Base-by-base conservation (phyloP, 2,888 invertebrate species). In the Platycnemis pennipes region DNA sequence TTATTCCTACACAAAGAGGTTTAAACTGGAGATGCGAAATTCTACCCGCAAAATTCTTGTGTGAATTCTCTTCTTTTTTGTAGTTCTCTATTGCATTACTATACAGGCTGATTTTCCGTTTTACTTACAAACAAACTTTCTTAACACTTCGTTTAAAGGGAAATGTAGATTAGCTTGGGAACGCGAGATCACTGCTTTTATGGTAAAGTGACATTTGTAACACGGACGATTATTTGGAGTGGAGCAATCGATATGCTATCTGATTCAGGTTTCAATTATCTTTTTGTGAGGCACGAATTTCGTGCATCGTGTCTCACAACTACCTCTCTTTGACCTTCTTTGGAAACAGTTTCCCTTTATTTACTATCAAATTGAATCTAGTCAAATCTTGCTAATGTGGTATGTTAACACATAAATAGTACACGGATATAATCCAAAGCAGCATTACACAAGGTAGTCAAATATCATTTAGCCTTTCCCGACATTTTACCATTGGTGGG, bases 261-360 rank as follows among this genome's bases (percentile, higher is more conserved):
- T 42, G 91, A 91, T 63, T 26, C 44, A 22, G 42, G 22, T 91
- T 63, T 91, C 63, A 91, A 63, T 91, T 63, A 63, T 56, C 44
- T 63, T 22, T 44, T 31, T n/a, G 11, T 26, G 26, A 37, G 22
- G 13, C 91, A 44, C 42, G 42, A 63, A 56, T 56, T 37, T 26
- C 56, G 91, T 56, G 42, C 31, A 87, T 63, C 63, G 37, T 63
- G 44, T 26, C 91, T 44, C 26, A 31, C 5, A 42, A 91, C 42
- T 31, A 42, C 26, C 44, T 13, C 13, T 45, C 22, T 45, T 26
- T 11, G 44, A 37, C 22, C 19, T 44, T 31, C 56, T 53, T n/a
- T 8, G 56, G 63, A 89, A 63, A n/a, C 31, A 7, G 69, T 31
- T 8, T 31, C 2, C 49, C n/a, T 88, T 49, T n/a, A 88, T 19